Evolutionary conservation across 2,113 vertebrate species (phyloP).

Genomic region (Ptychochromis oligacanthus): DNA sequence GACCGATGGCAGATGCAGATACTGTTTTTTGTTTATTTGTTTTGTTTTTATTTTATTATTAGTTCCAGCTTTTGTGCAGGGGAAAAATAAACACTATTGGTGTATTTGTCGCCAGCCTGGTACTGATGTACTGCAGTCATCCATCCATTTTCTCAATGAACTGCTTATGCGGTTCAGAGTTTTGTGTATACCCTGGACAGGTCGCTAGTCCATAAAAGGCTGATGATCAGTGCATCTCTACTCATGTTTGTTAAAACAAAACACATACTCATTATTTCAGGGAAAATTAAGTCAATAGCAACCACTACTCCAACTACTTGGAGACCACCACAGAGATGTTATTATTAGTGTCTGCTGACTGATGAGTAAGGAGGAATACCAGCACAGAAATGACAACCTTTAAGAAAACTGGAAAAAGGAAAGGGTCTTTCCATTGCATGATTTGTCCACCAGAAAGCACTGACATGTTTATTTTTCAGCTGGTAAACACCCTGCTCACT

Average conservation of each 20-base stretch:
- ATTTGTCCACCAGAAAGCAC: slow-evolving; percentile 14
- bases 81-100: no score
- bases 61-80: no score
- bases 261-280: background rate
- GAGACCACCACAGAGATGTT: background rate
- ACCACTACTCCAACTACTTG: background rate
- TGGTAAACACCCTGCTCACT: background rate
- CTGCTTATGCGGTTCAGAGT: background rate
- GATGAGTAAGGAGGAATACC: background rate
- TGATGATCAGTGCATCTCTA: background rate
- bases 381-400: background rate
- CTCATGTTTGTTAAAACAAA: background rate
- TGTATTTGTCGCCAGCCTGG: background rate
- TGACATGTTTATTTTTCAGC: background rate
- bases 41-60: no score
- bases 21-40: no score
- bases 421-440: background rate
- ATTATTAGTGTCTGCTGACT: background rate
- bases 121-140: background rate
- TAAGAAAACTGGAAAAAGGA: background rate
- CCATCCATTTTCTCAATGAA: background rate
- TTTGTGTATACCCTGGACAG: background rate
- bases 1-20: no score
- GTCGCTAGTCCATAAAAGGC: background rate
- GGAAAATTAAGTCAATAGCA: background rate